Base-by-base conservation (phyloP, 2,113 vertebrate species). In the Tupaia chinensis region DNA sequence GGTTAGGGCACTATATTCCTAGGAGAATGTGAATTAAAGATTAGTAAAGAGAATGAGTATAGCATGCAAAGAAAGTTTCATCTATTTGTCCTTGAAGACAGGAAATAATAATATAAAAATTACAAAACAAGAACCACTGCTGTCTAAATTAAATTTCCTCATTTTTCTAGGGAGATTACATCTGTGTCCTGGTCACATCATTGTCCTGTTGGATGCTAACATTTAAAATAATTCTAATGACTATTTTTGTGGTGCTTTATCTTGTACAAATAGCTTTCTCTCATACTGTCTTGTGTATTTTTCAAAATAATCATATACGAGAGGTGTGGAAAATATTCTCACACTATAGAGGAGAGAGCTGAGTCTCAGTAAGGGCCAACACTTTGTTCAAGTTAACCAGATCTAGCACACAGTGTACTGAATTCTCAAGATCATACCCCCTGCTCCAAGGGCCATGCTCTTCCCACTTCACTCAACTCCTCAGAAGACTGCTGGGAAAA, bases 11-110 rank as follows among this genome's bases (percentile, higher is more conserved):
- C n/a, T 13, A 1, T 89, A 83, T 90, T 34, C 19, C 25, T 96
- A 60, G 86, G 14, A 95, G 63, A 96, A 93, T 91, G 54, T 86
- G 60, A 96, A 95, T 91, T 94, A 78, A 95, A 93, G 16, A 54
- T 84, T 76, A 66, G 27, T 66, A 87, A 87, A 80, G 29, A 68
- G 19, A 85, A 69, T 82, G 13, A 95, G 16, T 85, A 27, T 19
- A 89, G 25, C 56, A 74, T 63, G 9, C 58, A 92, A 95, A 97
- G 34, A 69, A 94, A 66, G 32, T 78, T 44, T 44, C 14, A 56
- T 87, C 54, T 58, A 53, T 87, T 93, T 94, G 81, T 5, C 79
- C 74, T 96, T 93, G 66, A 89, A 44, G 69, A 88, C 25, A 85
- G 19, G 8, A 95, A 34, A 89, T 56, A 53, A 60, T 87, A 16